These are phyloP conservation scores for Ornithoptera alexandrae DNA, from an alignment of 2,888 invertebrate species.

Conservation along the genomic window DNA sequence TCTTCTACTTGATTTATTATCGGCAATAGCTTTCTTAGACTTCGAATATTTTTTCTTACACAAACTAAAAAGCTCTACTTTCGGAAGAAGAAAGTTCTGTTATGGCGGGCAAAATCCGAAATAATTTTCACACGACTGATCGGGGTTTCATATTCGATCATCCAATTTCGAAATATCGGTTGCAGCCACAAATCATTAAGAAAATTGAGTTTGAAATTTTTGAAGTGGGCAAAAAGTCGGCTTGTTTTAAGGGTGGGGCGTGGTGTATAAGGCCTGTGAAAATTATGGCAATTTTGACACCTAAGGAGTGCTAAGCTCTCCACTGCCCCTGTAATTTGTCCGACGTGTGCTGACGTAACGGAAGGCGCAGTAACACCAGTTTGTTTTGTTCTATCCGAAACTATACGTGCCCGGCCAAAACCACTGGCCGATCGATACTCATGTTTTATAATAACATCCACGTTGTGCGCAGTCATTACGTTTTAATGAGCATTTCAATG, in stretches of 20 bases:
- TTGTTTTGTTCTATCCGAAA: conserved; percentile 40
- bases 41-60: background rate
- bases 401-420: conserved; percentile 52
- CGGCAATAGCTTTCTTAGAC: background rate
- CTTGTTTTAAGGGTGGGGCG: conserved; percentile 66
- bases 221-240: conserved; percentile 71
- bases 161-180: conserved; percentile 73
- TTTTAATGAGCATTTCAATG: conserved; percentile 68
- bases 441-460: conserved; percentile 69
- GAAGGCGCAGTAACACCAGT: conserved; percentile 47
- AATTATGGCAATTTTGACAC: conserved; percentile 80
- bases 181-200: conserved; percentile 75
- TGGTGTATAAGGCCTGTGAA: conserved; percentile 59
- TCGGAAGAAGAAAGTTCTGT: conserved; percentile 17
- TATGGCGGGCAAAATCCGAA: conserved; percentile 41
- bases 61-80: background rate
- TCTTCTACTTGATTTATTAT: background rate
- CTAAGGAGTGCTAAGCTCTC: conserved; percentile 76
- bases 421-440: conserved; percentile 60
- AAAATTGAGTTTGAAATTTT: conserved; percentile 68
- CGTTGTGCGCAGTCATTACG: conserved; percentile 67
- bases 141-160: conserved; percentile 64
- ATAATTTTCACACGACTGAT: conserved; percentile 74
- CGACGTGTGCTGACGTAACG: conserved; percentile 59
- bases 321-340: conserved; percentile 66